Evolutionary conservation across 2,797 vertebrate genomes (phyloP).

Genomic region (Melanotaenia boesemani): DNA sequence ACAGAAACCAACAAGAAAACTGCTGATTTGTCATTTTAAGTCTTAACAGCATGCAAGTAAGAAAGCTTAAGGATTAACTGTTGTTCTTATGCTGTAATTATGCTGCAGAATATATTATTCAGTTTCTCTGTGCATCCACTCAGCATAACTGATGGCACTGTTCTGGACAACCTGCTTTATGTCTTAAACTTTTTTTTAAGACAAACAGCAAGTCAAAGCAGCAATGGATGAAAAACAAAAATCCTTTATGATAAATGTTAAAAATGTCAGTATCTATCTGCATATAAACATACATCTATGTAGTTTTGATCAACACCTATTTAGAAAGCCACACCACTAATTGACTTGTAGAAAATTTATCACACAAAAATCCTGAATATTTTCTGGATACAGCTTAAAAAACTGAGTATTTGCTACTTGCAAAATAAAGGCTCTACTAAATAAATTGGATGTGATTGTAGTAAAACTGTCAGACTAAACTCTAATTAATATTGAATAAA

Average conservation of each 20-base stretch:
- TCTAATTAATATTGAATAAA: too few relatives aligned
- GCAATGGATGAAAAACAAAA: slow-evolving; percentile 12
- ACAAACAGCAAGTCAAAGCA: slow-evolving; percentile 40
- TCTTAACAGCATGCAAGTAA: slow-evolving; percentile 34
- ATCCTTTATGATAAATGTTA: background rate
- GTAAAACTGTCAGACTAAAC: too few relatives aligned
- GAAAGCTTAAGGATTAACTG: slow-evolving; percentile 69
- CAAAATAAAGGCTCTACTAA: background rate
- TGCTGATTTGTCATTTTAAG: slow-evolving; percentile 19
- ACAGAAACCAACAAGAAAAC: slow-evolving; percentile 17
- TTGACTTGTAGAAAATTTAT: background rate
- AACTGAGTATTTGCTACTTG: background rate
- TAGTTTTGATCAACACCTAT: background rate
- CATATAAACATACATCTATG: background rate
- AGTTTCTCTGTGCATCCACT: slow-evolving; percentile 61
- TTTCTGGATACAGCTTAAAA: background rate
- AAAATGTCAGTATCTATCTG: background rate
- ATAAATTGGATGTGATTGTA: background rate
- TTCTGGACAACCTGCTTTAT: slow-evolving; percentile 59
- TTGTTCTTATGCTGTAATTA: slow-evolving; percentile 70
- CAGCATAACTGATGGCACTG: slow-evolving; percentile 70
- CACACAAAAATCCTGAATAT: background rate
- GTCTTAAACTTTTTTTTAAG: slow-evolving; percentile 46
- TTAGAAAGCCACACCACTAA: background rate
- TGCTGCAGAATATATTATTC: slow-evolving; percentile 68